Evolutionary conservation across 2,113 vertebrate species (phyloP).

Genomic region (Cinclus cinclus): DNA sequence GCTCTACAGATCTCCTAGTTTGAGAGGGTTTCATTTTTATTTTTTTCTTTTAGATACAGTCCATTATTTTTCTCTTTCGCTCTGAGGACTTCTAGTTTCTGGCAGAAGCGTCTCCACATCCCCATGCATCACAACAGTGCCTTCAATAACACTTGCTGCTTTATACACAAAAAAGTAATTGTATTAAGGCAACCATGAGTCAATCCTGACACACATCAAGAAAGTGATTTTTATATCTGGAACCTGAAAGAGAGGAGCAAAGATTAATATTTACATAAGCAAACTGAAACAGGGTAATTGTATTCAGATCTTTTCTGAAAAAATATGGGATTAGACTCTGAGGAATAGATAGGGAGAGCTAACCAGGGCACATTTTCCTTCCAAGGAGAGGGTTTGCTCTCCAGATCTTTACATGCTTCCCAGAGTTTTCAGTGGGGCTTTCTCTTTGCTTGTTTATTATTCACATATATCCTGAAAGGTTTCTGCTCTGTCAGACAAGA

Average conservation of each 20-base stretch:
- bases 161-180: background rate
- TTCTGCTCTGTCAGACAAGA: background rate
- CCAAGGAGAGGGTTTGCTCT: background rate
- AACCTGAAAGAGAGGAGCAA: background rate
- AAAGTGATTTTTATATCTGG: background rate
- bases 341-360: background rate
- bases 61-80: background rate
- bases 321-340: background rate
- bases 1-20: conserved; percentile 64
- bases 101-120: background rate
- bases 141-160: background rate
- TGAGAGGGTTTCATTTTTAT: background rate
- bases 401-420: background rate
- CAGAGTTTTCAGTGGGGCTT: background rate
- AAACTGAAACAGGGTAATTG: background rate
- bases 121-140: background rate
- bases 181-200: background rate
- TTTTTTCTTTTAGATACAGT: background rate
- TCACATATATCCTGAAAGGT: background rate
- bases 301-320: background rate
- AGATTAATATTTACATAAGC: background rate
- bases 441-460: background rate
- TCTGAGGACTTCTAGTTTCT: background rate
- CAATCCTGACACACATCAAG: background rate
- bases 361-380: background rate